These are phyloP conservation scores for Campoletis raptor DNA, from an alignment of 2,888 invertebrate species.

Conservation along the genomic window DNA sequence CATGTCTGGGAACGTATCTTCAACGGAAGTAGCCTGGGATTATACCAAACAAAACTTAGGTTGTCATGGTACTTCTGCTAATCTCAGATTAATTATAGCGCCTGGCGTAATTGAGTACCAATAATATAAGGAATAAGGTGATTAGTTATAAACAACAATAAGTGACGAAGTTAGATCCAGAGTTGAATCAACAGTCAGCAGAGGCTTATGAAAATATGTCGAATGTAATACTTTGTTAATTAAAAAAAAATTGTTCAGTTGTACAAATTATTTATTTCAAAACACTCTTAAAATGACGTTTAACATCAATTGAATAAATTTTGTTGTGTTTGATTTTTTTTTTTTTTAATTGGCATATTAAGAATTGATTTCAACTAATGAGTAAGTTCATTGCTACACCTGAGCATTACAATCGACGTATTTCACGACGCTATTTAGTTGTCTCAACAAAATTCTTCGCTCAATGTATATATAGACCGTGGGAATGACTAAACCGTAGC, in stretches of 20 bases:
- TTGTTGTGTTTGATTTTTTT: too few species aligned
- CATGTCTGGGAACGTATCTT: not conserved
- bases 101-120: not conserved
- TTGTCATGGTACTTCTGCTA: not conserved
- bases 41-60: conserved; percentile 8
- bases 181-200: too few species aligned
- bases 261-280: too few species aligned
- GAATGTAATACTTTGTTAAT: too few species aligned
- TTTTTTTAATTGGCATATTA: too few species aligned
- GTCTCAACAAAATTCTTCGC: not conserved
- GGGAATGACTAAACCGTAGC: conserved; percentile 9
- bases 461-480: conserved; percentile 21
- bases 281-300: too few species aligned
- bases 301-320: too few species aligned
- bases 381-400: not conserved
- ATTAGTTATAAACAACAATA: conserved; percentile 2
- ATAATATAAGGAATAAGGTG: not conserved
- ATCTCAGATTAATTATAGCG: conserved; percentile 34
- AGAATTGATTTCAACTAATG: too few species aligned
- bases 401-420: not conserved
- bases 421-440: not conserved
- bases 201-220: too few species aligned
- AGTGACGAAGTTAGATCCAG: too few species aligned
- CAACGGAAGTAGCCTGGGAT: not conserved
- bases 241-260: too few species aligned